Evolutionary conservation across 37 sponge, comb jelly and placozoan species (phyloP).

Genomic region (Cladorhizidae sp.): DNA sequence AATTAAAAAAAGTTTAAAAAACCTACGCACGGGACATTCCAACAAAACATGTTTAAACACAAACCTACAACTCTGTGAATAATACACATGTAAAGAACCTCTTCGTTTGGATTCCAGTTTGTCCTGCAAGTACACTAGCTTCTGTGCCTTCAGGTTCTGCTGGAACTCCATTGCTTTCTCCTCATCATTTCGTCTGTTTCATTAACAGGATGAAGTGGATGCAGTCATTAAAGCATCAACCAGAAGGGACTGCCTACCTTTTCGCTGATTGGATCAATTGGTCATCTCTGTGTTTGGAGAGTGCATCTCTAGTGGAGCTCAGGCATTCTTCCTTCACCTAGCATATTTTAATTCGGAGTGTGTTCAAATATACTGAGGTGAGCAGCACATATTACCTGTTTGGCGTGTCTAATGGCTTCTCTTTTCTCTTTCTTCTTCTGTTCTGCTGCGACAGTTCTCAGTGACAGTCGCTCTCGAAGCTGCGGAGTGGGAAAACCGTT

Average conservation of each 20-base stretch:
- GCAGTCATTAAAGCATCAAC: not conserved
- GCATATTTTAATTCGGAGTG: not conserved
- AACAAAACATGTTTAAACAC: too few species aligned
- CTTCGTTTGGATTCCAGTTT: constrained; percentile 57
- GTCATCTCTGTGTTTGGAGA: constrained; percentile 52
- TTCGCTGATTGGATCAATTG: constrained; percentile 31
- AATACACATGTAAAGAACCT: constrained; percentile 33
- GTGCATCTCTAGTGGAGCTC: constrained; percentile 41
- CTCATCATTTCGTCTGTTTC: constrained; percentile 31
- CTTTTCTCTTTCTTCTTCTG: constrained; percentile 85
- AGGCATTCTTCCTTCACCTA: constrained; percentile 73
- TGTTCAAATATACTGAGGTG: not conserved
- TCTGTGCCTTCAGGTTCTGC: constrained; percentile 14
- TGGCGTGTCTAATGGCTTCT: constrained; percentile 79
- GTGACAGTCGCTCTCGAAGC: constrained; percentile 82
- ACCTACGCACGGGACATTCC: too few species aligned
- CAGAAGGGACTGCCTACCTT: constrained; percentile 24
- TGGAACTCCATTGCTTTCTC: constrained; percentile 18
- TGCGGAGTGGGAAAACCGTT: too few species aligned
- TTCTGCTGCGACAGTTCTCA: constrained; percentile 73
- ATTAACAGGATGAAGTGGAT: not conserved
- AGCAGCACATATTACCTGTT: constrained; percentile 49
- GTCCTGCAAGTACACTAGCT: constrained; percentile 57
- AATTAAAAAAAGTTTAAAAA: too few species aligned
- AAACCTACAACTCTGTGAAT: too few species aligned